Conservation (phyloP, 2,888 invertebrate species). For the Keiferia lycopersicella region DNA sequence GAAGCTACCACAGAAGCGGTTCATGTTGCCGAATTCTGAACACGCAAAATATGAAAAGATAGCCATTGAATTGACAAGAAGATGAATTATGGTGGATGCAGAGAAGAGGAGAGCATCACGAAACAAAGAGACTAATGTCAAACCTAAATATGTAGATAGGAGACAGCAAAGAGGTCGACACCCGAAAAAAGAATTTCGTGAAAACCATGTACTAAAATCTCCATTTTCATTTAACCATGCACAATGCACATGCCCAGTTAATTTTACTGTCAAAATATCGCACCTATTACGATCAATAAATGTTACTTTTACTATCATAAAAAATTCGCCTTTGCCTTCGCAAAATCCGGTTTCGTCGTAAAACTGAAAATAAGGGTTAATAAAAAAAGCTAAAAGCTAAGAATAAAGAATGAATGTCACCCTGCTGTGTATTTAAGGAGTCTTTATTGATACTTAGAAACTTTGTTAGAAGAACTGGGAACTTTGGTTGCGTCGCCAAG, state of each 20-base stretch:
- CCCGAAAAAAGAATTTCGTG: not conserved
- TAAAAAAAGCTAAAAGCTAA: constrained; percentile 39
- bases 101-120: no score
- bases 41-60: no score
- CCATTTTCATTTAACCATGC: no score
- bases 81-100: no score
- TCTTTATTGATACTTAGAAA: constrained; percentile 24
- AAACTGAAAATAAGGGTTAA: constrained; percentile 25
- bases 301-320: not conserved
- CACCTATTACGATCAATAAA: not conserved
- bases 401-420: constrained; percentile 30
- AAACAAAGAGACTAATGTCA: no score
- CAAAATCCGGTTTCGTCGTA: constrained; percentile 14
- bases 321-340: no score
- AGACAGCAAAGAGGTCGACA: no score
- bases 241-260: not conserved
- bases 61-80: no score
- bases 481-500: not conserved
- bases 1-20: no score
- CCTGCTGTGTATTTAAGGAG: constrained; percentile 24
- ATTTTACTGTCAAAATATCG: not conserved
- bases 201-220: not conserved
- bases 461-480: not conserved
- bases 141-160: not conserved
- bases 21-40: no score